phyloP scores from a whole-genome alignment of 2,888 invertebrate genomes.

The Andrena praecox region DNA sequence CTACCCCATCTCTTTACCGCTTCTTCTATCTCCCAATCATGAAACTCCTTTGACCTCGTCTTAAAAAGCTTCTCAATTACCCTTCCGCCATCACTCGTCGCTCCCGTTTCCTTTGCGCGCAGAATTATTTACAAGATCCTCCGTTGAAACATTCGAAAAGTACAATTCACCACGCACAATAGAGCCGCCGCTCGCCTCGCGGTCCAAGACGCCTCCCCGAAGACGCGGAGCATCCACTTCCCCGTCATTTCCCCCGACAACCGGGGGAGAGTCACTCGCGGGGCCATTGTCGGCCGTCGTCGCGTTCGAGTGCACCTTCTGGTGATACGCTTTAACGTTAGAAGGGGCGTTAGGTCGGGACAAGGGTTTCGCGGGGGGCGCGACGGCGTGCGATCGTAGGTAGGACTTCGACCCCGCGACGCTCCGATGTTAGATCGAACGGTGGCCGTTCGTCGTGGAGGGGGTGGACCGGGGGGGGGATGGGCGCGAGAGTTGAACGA shows the following conservation, averaged over 20 bases:
- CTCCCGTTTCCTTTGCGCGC: neutral
- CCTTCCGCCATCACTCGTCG: neutral
- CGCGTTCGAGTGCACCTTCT: slow-evolving; percentile 36
- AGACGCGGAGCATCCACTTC: slow-evolving; percentile 25
- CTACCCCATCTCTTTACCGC: neutral
- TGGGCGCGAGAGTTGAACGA: slow-evolving; percentile 35
- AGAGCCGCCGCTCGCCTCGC: neutral
- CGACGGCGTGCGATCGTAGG: slow-evolving; percentile 29
- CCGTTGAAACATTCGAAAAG: neutral
- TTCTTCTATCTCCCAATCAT: neutral
- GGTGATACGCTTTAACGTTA: slow-evolving; percentile 31
- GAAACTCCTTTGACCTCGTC: neutral
- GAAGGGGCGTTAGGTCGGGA: slow-evolving; percentile 23
- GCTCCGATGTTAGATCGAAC: slow-evolving; percentile 44
- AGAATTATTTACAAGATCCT: neutral
- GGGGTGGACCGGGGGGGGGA: slow-evolving; percentile 8
- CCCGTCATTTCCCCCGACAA: slow-evolving; percentile 36
- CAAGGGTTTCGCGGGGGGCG: slow-evolving; percentile 5
- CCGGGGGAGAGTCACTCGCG: slow-evolving; percentile 42
- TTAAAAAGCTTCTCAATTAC: neutral
- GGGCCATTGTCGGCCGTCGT: slow-evolving; percentile 53
- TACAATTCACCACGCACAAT: neutral
- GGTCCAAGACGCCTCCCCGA: slow-evolving; percentile 21
- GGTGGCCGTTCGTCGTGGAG: slow-evolving; percentile 16
- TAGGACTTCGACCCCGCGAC: slow-evolving; percentile 50